Base-by-base conservation (phyloP, 2,797 vertebrate species). In the Acropternis orthonyx region DNA sequence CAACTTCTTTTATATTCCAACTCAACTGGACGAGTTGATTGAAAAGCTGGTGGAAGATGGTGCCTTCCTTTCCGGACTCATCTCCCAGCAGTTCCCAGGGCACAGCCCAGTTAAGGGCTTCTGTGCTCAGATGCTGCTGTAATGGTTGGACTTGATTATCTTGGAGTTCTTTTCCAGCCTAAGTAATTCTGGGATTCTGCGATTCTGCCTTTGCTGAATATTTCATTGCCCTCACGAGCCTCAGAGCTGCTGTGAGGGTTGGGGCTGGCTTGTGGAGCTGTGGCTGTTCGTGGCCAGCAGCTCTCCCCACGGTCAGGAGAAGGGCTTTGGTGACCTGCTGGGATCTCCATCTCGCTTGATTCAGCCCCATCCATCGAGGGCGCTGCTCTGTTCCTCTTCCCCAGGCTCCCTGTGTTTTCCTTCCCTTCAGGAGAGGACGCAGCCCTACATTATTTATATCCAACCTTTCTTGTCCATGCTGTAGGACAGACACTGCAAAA, bases 391-490 rank as follows among this genome's bases (percentile, higher is more conserved):
- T 4, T 88, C 49, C 83, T 51, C 7, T 61, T 43, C 21, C 23
- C 0, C 15, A 77, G 14, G 26, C 22, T 80, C 24, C 73, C 23
- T 41, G 32, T 23, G 3, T 61, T 68, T 65, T 43, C 37, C 73
- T 71, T 68, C 54, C 66, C 26, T 21, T 43, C 68, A 20, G 4
- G 19, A 28, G 48, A 36, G 68, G 51, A 82, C 1, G 14, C 79
- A 55, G 69, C n/a, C 55, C 66, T 95, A 12, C 77, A 93, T 93
- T 92, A 96, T 96, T 96, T 21, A 95, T 71, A 24, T 11, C 30
- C 56, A 67, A 95, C 89, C 89, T 95, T 95, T 88, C 95, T 21
- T 16, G 62, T 61, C 84, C 21, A 0, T 27, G 74, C 74, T 91
- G 41, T 52, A 37, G 89, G 94, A 84, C 68, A 91, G 56, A 11